Base-by-base conservation (phyloP, 2,113 vertebrate species). In the Eulemur macaco region DNA sequence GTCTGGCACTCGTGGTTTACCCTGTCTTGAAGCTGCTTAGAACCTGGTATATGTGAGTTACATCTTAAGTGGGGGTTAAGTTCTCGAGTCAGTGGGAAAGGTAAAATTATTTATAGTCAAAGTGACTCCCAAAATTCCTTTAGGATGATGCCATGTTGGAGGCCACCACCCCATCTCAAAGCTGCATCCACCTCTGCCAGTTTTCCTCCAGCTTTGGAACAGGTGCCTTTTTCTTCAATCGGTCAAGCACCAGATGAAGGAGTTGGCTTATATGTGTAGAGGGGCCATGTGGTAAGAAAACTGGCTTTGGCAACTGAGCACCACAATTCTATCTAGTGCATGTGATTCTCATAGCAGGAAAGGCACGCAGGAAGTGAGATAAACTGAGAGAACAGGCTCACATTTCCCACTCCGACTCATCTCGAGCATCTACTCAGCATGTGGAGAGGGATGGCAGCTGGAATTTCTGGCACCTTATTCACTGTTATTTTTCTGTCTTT, bases 251-350 rank as follows among this genome's bases (percentile, higher is more conserved):
- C 94, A 92, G 94, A 91, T 93, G 85, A 97, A 96, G 23, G 78
- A 89, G 10, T 50, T 98, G 96, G 95, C 84, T 91, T 96, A 31
- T 80, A n/a, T 47, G 37, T 60, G 58, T 54, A 27, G 47, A 42
- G 74, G 34, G 54, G 31, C 45, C 69, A 80, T 89, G 74, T 84
- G 97, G n/a, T 91, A 93, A 80, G 92, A 83, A 86, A 95, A 86
- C 52, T 34, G 31, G 89, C 42, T 86, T 81, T 15, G 2, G 45
- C 76, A 76, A 86, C 47, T 82, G 27, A n/a, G 52, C 27, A 90
- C 56, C 74, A 84, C 86, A 82, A 80, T 80, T 94, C 42, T 87
- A 39, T 73, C 76, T 60, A 82, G 27, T 93, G 56, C 12, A 58
- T 87, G 45, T 93, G 74, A 95, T 76, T 96, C 42, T 95, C 64